Conservation (phyloP, 2,113 vertebrate species). For the Hemiprocne comata region DNA sequence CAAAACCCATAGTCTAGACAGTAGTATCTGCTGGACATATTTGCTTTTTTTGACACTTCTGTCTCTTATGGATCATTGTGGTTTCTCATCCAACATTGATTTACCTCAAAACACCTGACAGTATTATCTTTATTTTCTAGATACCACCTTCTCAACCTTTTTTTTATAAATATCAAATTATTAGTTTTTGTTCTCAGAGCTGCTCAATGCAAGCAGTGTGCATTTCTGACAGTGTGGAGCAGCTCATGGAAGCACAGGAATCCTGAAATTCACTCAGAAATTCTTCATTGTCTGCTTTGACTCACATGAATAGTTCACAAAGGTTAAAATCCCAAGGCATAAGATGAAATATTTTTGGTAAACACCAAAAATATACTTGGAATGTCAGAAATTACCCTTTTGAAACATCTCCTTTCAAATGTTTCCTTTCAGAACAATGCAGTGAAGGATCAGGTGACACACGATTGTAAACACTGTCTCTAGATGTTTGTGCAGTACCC, state of each 20-base stretch:
- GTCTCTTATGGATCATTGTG: background rate
- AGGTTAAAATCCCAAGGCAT: background rate
- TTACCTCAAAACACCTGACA: background rate
- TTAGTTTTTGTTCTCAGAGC: background rate
- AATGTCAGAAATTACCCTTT: constrained; percentile 22
- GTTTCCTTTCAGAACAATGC: background rate
- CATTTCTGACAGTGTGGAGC: background rate
- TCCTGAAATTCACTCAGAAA: background rate
- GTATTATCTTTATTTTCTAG: background rate
- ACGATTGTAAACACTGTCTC: background rate
- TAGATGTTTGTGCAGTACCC: background rate
- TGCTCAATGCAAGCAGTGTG: background rate
- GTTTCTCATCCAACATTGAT: background rate
- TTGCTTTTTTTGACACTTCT: background rate
- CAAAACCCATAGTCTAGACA: constrained; percentile 58
- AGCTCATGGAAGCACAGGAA: background rate
- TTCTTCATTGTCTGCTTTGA: background rate
- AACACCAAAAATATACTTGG: constrained; percentile 6
- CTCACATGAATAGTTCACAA: background rate
- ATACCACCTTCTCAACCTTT: background rate
- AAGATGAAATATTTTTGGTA: background rate
- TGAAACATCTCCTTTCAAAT: background rate
- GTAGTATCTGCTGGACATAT: background rate
- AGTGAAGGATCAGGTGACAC: background rate
- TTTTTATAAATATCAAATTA: background rate